Evolutionary conservation across 2,113 vertebrate species (phyloP), one percentile per base, ranked within the genome.

Genomic region (Tauraco erythrolophus): DNA sequence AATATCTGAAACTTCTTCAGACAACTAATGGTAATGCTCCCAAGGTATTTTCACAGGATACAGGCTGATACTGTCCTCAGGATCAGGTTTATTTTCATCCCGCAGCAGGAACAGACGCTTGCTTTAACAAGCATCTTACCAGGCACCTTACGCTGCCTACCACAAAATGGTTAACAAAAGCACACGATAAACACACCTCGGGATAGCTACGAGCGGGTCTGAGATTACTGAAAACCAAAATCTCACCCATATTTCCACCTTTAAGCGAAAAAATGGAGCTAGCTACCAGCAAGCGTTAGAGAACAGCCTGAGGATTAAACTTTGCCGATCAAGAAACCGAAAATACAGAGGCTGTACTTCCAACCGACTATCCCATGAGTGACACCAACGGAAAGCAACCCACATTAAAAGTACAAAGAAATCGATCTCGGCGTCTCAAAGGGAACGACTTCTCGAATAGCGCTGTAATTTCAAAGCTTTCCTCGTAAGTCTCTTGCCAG

Each of bases 281-380:
- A 60, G 61, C 45, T 89, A 66, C 93, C 69, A 82, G 58, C 21
- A 64, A 83, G 88, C 72, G 61, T 76, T 76, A 95, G 65, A 82
- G 69, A 96, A 31, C 41, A 85, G 87, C 75, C 81, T 31, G 77
- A 93, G 92, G 87, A 96, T 95, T 96, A 94, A 89, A 92, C 48
- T 70, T 82, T 60, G 17, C 70, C 5, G 17, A 88, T 92, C 95
- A 94, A 87, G 91, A 62, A 83, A 53, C 28, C 35, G 87, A 68
- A 88, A 93, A 89, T 7, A 82, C 35, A 53, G 89, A 68, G 53
- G 65, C 77, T 84, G 69, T 46, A 60, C 53, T 43, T 62, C 89
- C 89, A 92, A 76, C 75, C 6, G 25, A 48, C 88, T 56, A 48
- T 61, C 88, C 84, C 87, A 69, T 7, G 71, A 95, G 84, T n/a